These are phyloP conservation scores for Paradoxurus hermaphroditus DNA, from an alignment of 2,113 vertebrate species.

Conservation along the genomic window DNA sequence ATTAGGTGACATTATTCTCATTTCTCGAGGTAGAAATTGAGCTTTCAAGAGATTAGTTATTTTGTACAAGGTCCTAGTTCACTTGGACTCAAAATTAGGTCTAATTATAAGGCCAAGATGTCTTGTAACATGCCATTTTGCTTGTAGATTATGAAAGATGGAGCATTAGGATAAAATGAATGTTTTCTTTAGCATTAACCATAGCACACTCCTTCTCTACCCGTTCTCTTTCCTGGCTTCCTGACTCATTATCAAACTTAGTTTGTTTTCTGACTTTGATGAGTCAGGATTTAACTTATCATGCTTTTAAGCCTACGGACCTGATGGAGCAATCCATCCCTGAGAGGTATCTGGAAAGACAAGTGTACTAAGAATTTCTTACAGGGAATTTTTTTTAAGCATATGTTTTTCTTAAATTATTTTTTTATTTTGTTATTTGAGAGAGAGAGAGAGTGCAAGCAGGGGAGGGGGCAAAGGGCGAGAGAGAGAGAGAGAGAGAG, in stretches of 20 bases:
- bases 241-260: background rate
- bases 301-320: background rate
- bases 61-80: background rate
- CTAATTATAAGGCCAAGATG: background rate
- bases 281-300: background rate
- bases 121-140: background rate
- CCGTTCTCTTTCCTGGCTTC: background rate
- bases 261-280: background rate
- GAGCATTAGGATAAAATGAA: background rate
- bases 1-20: background rate
- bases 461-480: too few species aligned
- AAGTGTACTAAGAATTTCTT: background rate
- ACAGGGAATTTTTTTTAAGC: background rate
- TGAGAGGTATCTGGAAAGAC: background rate
- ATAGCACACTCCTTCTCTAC: background rate
- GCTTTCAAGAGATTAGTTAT: background rate
- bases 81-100: background rate
- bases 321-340: background rate
- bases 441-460: too few species aligned
- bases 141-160: background rate
- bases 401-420: too few species aligned
- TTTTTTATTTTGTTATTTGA: too few species aligned
- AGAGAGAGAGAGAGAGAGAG: too few species aligned
- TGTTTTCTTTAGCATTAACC: background rate
- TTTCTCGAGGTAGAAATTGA: constrained; percentile 27